These are phyloP conservation scores for Hypsibius dujardini DNA, from an alignment of 1,140 invertebrate genomes.

Conservation along the genomic window DNA sequence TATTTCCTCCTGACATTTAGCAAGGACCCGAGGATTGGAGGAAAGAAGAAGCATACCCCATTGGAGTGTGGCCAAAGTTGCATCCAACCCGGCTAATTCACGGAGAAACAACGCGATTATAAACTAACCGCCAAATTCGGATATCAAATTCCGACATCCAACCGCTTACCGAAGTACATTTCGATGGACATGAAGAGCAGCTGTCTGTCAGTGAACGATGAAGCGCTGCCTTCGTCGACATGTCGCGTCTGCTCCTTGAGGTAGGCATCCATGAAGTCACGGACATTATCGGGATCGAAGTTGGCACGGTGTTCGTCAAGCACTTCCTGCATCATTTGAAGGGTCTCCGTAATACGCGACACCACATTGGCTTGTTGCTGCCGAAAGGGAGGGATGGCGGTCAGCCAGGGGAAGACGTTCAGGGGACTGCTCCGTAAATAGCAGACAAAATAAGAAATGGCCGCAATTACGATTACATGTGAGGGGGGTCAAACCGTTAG, in stretches of 20 bases:
- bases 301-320: conserved; percentile 24
- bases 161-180: neutral
- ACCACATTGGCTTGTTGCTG: neutral
- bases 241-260: conserved; percentile 23
- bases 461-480: too few relatives aligned
- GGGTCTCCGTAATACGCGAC: conserved; percentile 18
- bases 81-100: too few relatives aligned
- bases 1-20: too few relatives aligned
- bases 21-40: too few relatives aligned
- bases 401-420: conserved; percentile 9
- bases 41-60: too few relatives aligned
- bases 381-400: neutral
- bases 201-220: neutral
- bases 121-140: too few relatives aligned
- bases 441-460: too few relatives aligned
- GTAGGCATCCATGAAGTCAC: conserved; percentile 28
- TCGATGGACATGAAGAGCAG: neutral
- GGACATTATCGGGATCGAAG: conserved; percentile 24
- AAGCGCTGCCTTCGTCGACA: neutral
- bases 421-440: neutral
- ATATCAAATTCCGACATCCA: too few relatives aligned
- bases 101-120: too few relatives aligned
- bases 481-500: too few relatives aligned
- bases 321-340: conserved; percentile 22
- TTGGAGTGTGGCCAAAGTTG: too few relatives aligned